Percentiles rank a stretch among this genome's conserved stretches.
These are phyloP conservation scores for Sebastes nivosus DNA, from an alignment of 2,797 vertebrate genomes.

Conservation along the genomic window DNA sequence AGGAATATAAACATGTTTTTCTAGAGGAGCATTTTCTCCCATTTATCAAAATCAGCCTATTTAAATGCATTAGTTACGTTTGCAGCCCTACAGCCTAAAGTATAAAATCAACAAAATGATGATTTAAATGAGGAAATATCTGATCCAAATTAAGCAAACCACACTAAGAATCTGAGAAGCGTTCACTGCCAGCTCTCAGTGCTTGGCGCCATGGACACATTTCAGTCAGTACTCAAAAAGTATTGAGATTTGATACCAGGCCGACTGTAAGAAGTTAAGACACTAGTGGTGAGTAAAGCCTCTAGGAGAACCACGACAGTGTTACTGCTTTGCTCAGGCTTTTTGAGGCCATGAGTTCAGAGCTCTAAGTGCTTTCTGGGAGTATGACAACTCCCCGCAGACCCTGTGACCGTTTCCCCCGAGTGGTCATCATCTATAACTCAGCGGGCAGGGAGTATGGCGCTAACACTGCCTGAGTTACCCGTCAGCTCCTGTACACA, in stretches of 20 bases:
- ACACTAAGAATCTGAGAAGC: neutral
- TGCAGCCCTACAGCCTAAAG: neutral
- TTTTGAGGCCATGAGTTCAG: constrained; percentile 44
- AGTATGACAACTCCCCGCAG: constrained; percentile 42
- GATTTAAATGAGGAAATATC: neutral
- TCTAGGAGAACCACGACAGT: neutral
- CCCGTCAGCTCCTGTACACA: constrained; percentile 14
- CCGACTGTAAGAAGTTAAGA: neutral
- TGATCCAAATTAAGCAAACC: neutral
- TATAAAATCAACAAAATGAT: neutral
- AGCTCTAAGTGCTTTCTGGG: constrained; percentile 58
- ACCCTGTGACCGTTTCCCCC: constrained; percentile 34
- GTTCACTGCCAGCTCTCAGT: neutral
- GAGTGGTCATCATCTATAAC: constrained; percentile 48
- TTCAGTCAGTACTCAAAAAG: neutral
- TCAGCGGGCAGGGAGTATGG: constrained; percentile 4
- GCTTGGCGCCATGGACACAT: neutral
- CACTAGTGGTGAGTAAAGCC: neutral
- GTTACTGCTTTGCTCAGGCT: constrained; percentile 34
- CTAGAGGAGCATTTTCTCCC: neutral
- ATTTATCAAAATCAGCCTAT: neutral
- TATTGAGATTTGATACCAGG: neutral
- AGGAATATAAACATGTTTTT: neutral
- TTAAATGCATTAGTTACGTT: neutral
- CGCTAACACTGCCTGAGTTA: constrained; percentile 5